Evolutionary conservation across 2,113 vertebrate species (phyloP), one percentile per base, ranked within the genome.

Genomic region (Pagrus major): DNA sequence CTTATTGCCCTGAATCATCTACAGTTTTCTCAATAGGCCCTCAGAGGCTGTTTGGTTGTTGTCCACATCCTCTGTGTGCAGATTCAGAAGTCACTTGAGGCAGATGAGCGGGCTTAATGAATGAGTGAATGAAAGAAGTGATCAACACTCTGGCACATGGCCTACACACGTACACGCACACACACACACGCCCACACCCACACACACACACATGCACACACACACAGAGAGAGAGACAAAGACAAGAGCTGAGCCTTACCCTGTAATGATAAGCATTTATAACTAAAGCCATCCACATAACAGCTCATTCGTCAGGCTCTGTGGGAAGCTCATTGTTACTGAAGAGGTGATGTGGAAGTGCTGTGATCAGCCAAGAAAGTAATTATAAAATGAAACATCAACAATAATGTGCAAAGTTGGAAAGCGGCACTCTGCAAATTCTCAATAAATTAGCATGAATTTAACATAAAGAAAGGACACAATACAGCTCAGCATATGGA

Each of bases 1-100:
- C 71, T 88, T 81, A 87, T 85, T 88, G 46, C 44, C 54, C 35
- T 82, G 52, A 91, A 90, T 93, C 78, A 86, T 86, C 68, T 61
- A n/a, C 78, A 66, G 67, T 78, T 85, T 84, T 84, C 86, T 84
- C 71, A 81, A 80, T 66, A 74, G 83, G 59, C 78, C 58, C 64
- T 83, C 42, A n/a, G 81, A 77, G 71, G 54, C 31, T 70, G 68
- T 65, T 88, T 78, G 33, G 47, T 83, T 46, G 41, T 39, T 23
- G 63, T 82, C 74, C 71, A 81, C 65, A 73, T 65, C 61, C 58
- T 65, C 31, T 64, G 79, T 81, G 52, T 83, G 52, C 23, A 51
- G 60, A 84, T 80, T 64, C 71, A 63, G 63, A 89, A 80, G 86
- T 85, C 70, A 80, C 67, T 73, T 39, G 35, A 86, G 69, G 60